Evolutionary conservation across 1,140 invertebrate genomes (phyloP), one percentile per base, ranked within the genome.

Genomic region (Teleopsis dalmanni): DNA sequence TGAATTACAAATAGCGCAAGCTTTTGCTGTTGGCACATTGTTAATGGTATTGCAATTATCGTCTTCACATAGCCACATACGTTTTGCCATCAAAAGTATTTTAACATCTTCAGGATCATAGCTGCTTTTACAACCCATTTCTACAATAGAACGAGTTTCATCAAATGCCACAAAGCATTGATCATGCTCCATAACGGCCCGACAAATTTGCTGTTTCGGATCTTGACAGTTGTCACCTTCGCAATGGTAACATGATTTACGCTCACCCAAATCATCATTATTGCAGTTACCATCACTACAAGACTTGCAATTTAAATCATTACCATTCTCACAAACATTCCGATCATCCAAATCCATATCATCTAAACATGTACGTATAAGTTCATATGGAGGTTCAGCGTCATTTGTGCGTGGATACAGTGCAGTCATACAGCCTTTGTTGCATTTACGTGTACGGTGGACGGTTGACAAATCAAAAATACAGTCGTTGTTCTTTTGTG

Each of bases 351-450:
- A 21, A 9, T 63, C 56, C 38, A 63, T 47, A 29, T 68, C 65
- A 25, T 67, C 60, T 11, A 57, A 16, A n/a, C 65, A 68, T 13
- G 38, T 57, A 11, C 65, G 51, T 16, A 59, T 53, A 9, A 68
- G 13, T 11, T 68, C 65, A 42, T 54, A 22, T 0, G 61, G 57
- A 1, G 62, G 31, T 5, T 43, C 43, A 11, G 4, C 36, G 14
- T 68, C 65, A 6, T 13, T 44, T 11, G 52, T 60, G 6, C 55
- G 56, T 0, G 60, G 27, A 52, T 68, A 68, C 1, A 68, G 49
- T 1, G 65, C 59, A 1, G 65, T 68, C 23, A 68, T 55, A 19
- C 65, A 68, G n/a, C 56, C 38, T 27, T 58, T 46, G 3, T 65
- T 36, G 31, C 65, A 68, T 6, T 35, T 48, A 1, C 59, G 54